A percentile compares a stretch with the other conserved stretches of the same genome.
These are phyloP conservation scores for Gephyroberyx darwinii DNA, from an alignment of 2,797 vertebrate genomes.

Conservation along the genomic window DNA sequence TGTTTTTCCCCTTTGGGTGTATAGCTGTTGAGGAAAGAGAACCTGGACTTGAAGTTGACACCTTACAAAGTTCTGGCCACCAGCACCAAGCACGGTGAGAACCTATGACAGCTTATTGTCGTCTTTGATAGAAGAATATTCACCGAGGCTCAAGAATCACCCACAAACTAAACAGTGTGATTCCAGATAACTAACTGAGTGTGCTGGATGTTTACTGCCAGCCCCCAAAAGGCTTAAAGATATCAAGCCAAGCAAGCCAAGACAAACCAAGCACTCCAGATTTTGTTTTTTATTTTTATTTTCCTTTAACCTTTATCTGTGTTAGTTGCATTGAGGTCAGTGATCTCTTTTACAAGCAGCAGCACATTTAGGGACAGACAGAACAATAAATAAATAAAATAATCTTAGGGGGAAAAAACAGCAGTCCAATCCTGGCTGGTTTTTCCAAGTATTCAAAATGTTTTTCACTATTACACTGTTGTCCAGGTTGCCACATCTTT, in stretches of 20 bases:
- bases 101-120: neutral
- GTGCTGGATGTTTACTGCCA: no score
- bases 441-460: neutral
- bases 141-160: neutral
- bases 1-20: neutral
- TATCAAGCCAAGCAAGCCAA: neutral
- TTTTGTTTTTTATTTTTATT: neutral
- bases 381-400: neutral
- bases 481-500: neutral
- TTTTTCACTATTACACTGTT: neutral
- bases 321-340: neutral
- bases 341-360: neutral
- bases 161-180: no score
- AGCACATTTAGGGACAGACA: neutral
- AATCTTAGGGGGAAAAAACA: no score
- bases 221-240: no score
- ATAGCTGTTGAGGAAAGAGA: constrained; percentile 95
- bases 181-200: no score
- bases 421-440: neutral
- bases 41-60: constrained; percentile 95
- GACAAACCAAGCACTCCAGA: neutral
- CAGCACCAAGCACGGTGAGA: constrained; percentile 95
- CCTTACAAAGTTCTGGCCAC: constrained; percentile 98
- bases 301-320: neutral
- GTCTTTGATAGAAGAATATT: neutral